phyloP scores from a whole-genome alignment of 2,797 vertebrate genomes.

The Brachyrhaphis roseni region DNA sequence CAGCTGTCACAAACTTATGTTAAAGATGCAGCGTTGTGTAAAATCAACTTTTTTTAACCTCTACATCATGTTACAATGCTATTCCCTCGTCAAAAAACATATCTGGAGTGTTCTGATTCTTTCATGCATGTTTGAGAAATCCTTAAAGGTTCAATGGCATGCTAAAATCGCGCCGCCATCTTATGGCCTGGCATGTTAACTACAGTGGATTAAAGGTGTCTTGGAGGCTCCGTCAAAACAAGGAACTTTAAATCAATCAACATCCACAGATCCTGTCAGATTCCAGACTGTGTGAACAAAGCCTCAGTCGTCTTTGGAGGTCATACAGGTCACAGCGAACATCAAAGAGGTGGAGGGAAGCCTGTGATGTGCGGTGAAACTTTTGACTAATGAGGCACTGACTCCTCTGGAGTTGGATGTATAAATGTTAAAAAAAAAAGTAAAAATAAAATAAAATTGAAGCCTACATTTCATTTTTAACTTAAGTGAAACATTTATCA shows the following conservation, averaged over 20 bases:
- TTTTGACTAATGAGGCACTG: background rate
- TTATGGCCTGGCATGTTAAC: background rate
- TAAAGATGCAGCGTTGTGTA: background rate
- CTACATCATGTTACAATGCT: too few relatives aligned
- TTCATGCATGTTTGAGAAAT: too few relatives aligned
- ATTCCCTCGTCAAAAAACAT: too few relatives aligned
- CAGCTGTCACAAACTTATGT: background rate
- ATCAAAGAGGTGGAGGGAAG: background rate
- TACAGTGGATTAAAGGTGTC: background rate
- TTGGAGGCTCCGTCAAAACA: rapidly evolving
- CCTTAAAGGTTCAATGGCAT: too few relatives aligned
- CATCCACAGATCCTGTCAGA: background rate
- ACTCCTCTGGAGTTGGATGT: background rate
- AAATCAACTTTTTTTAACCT: too few relatives aligned
- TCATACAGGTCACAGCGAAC: background rate
- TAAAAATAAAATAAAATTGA: background rate
- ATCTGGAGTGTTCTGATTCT: too few relatives aligned
- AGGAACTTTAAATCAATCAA: background rate
- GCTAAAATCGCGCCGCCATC: background rate
- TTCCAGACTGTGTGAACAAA: background rate
- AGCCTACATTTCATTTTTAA: background rate
- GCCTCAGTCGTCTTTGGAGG: background rate
- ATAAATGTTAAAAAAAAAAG: too few relatives aligned
- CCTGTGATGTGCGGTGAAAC: background rate
- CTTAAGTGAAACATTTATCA: background rate